Percentiles rank a stretch among this genome's conserved stretches.
Evolutionary conservation across 2,113 vertebrate species (phyloP).

Genomic region (Glareola pratincola): DNA sequence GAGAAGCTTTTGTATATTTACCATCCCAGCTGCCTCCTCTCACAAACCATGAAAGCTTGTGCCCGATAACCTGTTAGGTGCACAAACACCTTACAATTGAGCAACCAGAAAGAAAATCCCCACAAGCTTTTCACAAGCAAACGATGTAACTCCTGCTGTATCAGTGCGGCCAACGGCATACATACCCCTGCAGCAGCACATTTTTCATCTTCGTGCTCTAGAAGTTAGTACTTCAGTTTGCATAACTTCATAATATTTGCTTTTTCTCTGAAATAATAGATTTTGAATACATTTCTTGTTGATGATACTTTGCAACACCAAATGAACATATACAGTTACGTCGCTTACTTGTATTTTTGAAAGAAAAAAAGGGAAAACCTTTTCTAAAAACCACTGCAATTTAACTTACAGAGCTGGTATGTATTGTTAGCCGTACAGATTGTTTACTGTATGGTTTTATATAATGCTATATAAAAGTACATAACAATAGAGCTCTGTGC

Average conservation of each 20-base stretch:
- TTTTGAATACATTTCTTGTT: neutral
- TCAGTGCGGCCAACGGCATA: neutral
- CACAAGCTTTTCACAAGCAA: neutral
- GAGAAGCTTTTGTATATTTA: neutral
- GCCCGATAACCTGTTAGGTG: neutral
- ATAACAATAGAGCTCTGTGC: neutral
- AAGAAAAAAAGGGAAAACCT: neutral
- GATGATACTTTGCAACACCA: neutral
- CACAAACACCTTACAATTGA: neutral
- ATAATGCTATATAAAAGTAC: neutral
- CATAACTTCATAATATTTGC: neutral
- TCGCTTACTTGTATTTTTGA: neutral
- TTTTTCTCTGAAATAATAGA: neutral
- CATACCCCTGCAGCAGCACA: rapidly evolving
- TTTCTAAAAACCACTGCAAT: neutral
- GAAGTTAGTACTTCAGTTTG: neutral
- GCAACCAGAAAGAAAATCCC: neutral
- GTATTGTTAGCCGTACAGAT: neutral
- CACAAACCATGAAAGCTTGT: neutral
- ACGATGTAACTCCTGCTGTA: neutral
- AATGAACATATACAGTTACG: neutral
- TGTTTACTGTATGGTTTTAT: neutral
- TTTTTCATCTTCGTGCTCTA: neutral
- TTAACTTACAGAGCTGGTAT: neutral
- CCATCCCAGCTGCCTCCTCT: neutral